A percentile compares a stretch with the other conserved stretches of the same genome.
phyloP scores from a whole-genome alignment of 2,888 invertebrate genomes.

The Pteria penguin region DNA sequence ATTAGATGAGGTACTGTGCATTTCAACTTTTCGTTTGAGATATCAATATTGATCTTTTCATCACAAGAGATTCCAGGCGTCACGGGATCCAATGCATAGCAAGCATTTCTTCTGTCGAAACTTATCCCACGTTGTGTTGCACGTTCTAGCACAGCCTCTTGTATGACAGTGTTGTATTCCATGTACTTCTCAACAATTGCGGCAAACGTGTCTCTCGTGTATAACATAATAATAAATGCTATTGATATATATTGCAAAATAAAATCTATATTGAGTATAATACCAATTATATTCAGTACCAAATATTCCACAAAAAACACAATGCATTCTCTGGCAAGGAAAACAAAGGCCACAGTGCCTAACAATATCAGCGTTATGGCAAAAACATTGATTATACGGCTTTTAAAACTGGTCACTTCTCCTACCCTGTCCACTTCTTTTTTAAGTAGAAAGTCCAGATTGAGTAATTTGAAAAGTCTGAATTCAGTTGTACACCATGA shows the following conservation, averaged over 20 bases:
- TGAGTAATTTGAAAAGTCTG: not conserved
- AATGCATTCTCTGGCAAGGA: slow-evolving; percentile 71
- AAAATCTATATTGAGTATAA: slow-evolving; percentile 72
- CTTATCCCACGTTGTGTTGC: slow-evolving; percentile 49
- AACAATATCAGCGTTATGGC: not conserved
- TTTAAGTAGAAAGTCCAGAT: not conserved
- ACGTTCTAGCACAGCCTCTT: slow-evolving; percentile 52
- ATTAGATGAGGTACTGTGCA: slow-evolving; percentile 47
- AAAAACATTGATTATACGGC: not conserved
- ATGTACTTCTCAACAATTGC: slow-evolving; percentile 70
- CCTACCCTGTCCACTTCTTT: not conserved
- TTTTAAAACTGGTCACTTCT: not conserved
- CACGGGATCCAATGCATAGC: slow-evolving; percentile 47
- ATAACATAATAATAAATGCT: slow-evolving; percentile 64
- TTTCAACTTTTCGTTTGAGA: slow-evolving; percentile 12
- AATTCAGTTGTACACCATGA: not conserved
- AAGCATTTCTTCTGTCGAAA: slow-evolving; percentile 58
- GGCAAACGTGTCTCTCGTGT: slow-evolving; percentile 71
- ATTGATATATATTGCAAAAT: slow-evolving; percentile 71
- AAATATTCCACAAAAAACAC: slow-evolving; percentile 72
- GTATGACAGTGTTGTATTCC: slow-evolving; percentile 69
- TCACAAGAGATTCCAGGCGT: not conserved
- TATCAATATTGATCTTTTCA: not conserved
- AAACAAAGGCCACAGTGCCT: slow-evolving; percentile 55
- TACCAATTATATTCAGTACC: slow-evolving; percentile 74